A percentile compares a stretch with the other conserved stretches of the same genome.
These are phyloP conservation scores for Platycheirus albimanus DNA, from an alignment of 2,888 invertebrate species.

Conservation along the genomic window DNA sequence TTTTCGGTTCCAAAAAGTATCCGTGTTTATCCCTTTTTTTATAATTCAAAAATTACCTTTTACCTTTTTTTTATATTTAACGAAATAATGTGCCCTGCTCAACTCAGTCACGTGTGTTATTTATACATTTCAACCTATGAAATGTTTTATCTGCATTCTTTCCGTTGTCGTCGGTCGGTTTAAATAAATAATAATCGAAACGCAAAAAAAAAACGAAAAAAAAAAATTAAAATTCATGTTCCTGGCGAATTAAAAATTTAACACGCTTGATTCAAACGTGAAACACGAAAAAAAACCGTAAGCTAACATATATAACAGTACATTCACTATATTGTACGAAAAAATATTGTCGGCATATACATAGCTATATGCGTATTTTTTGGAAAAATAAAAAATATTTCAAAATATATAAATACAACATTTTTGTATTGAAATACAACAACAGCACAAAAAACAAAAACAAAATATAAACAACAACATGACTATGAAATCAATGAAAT, in stretches of 20 bases:
- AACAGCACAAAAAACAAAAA: too few relatives aligned
- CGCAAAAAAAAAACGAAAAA: constrained; percentile 9
- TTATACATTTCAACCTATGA: constrained; percentile 49
- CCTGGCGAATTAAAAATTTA: constrained; percentile 65
- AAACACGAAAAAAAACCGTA: constrained; percentile 53
- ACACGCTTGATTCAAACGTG: constrained; percentile 57
- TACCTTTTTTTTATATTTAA: background rate
- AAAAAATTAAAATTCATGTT: constrained; percentile 39
- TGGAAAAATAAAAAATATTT: constrained; percentile 36
- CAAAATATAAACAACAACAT: constrained; percentile 76
- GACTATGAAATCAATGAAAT: constrained; percentile 84
- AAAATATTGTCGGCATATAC: too few relatives aligned
- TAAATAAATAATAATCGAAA: constrained; percentile 47
- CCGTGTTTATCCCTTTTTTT: constrained; percentile 11
- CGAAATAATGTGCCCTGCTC: background rate
- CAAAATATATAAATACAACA: constrained; percentile 68
- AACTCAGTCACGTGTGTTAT: constrained; percentile 52
- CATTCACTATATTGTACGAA: constrained; percentile 15
- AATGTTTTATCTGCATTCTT: constrained; percentile 59
- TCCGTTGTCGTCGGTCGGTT: constrained; percentile 44
- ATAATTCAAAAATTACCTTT: constrained; percentile 19
- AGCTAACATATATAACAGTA: constrained; percentile 46
- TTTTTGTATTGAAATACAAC: constrained; percentile 9
- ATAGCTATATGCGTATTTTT: too few relatives aligned
- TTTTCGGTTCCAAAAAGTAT: background rate